Conservation (phyloP, 1,140 invertebrate species). For the Tetranychus cinnabarinus region DNA sequence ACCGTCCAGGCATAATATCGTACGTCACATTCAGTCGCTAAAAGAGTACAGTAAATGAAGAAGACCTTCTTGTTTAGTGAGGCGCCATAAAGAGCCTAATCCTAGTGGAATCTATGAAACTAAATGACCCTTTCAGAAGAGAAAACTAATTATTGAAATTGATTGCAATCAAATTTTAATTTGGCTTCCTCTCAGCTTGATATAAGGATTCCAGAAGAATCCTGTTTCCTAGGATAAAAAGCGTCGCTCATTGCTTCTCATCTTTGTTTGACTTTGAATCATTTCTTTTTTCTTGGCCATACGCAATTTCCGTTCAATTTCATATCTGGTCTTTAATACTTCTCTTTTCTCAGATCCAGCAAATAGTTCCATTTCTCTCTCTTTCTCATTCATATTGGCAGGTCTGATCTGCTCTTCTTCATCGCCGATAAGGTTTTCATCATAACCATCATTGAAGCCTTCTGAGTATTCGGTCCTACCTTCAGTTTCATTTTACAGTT, state of each 20-base stretch:
- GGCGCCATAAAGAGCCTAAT: too few species aligned
- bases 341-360: constrained; percentile 82
- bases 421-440: constrained; percentile 91
- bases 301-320: constrained; percentile 80
- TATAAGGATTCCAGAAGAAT: too few species aligned
- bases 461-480: constrained; percentile 18
- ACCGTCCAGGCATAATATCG: too few species aligned
- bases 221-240: too few species aligned
- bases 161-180: too few species aligned
- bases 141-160: too few species aligned
- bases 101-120: too few species aligned
- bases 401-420: constrained; percentile 71
- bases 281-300: constrained; percentile 46
- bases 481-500: constrained; percentile 4
- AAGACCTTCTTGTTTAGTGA: too few species aligned
- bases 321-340: constrained; percentile 78
- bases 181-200: too few species aligned
- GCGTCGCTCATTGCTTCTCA: constrained; percentile 62
- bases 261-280: constrained; percentile 35
- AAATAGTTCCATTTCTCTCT: constrained; percentile 87
- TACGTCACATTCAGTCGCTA: too few species aligned
- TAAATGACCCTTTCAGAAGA: too few species aligned
- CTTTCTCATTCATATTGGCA: constrained; percentile 82
- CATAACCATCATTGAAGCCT: constrained; percentile 60
- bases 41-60: too few species aligned